These are phyloP conservation scores for Coenobita brevimanus DNA, from an alignment of 1,140 invertebrate species.

Conservation along the genomic window DNA sequence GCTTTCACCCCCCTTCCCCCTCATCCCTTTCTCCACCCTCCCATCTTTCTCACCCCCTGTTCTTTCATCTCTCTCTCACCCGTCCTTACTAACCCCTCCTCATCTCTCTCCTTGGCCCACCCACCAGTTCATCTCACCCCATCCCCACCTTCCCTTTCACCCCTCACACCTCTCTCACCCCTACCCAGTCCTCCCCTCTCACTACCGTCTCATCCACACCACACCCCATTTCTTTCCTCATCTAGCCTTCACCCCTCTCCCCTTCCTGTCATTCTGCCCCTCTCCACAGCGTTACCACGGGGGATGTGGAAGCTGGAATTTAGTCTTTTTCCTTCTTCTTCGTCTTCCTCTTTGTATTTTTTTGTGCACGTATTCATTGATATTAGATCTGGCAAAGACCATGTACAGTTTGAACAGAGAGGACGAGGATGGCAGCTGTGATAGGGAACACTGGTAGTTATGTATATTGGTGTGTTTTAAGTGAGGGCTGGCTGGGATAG, in stretches of 20 bases:
- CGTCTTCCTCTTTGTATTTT: no score
- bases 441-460: no score
- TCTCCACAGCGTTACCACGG: no score
- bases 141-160: background rate
- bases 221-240: background rate
- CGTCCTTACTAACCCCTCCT: background rate
- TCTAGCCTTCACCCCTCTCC: background rate
- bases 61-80: background rate
- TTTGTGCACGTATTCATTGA: no score
- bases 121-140: background rate
- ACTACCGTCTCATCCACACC: background rate
- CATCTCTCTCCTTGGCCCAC: background rate
- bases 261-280: background rate
- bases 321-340: no score
- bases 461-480: no score
- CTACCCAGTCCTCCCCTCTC: background rate
- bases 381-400: no score
- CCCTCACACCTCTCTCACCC: background rate
- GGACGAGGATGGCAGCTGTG: no score
- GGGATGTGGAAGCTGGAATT: no score
- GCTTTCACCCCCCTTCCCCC: background rate
- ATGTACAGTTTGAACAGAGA: no score
- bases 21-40: background rate
- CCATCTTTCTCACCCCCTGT: background rate
- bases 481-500: no score